Percentiles rank a stretch among this genome's conserved stretches.
Conservation (phyloP, 1,140 invertebrate species). For the Ceratina japonica region DNA sequence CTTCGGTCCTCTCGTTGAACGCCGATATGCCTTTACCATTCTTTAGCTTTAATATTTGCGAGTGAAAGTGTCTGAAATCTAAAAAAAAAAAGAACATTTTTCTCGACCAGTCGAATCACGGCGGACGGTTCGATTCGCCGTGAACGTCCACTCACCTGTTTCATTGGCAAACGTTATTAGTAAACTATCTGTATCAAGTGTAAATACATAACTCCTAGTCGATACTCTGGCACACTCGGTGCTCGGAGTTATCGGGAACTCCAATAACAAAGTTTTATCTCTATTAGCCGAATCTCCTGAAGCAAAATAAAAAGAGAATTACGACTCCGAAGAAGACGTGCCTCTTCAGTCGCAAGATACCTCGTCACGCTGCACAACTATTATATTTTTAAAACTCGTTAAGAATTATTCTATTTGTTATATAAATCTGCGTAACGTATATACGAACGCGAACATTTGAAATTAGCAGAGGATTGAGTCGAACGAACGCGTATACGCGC, state of each 20-base stretch:
- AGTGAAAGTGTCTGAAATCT: conserved; percentile 89
- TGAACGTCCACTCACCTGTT: conserved; percentile 68
- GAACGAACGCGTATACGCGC: background rate
- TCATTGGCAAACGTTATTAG: conserved; percentile 79
- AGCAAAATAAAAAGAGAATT: conserved; percentile 1
- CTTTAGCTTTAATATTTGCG: conserved; percentile 88
- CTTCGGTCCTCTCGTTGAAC: conserved; percentile 97
- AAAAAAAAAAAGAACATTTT: conserved; percentile 47
- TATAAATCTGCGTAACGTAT: no score
- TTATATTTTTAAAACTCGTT: background rate
- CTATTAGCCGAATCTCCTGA: conserved; percentile 66
- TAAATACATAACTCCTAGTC: conserved; percentile 84
- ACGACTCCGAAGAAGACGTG: background rate
- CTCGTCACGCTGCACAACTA: background rate
- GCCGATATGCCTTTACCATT: conserved; percentile 89
- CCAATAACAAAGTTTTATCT: conserved; percentile 77
- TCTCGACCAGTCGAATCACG: background rate
- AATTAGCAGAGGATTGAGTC: background rate
- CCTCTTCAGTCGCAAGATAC: no score
- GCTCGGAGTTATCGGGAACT: conserved; percentile 84
- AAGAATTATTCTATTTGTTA: no score
- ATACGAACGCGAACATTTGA: background rate
- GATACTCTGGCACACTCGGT: conserved; percentile 86
- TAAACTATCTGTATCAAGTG: conserved; percentile 84
- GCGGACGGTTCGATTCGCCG: background rate